A percentile compares a stretch with the other conserved stretches of the same genome.
Evolutionary conservation across 2,888 invertebrate species (phyloP).

Genomic region (Serrognathus titanus): DNA sequence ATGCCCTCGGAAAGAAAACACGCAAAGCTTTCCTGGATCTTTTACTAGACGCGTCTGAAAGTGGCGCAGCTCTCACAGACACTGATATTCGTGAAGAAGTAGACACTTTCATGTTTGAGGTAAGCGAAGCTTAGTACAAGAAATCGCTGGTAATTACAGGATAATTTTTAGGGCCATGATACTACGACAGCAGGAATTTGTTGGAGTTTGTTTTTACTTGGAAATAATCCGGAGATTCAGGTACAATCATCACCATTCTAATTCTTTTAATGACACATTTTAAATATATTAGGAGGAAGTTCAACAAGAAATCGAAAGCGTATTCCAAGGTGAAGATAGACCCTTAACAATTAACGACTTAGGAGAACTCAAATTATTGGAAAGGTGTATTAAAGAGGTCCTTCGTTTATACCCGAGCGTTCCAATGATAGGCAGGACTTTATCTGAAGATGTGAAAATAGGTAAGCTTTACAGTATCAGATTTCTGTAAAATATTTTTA

Average conservation of each 20-base stretch:
- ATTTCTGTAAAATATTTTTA: neutral
- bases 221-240: conserved; percentile 42
- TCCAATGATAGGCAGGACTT: conserved; percentile 30
- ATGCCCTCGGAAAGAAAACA: neutral
- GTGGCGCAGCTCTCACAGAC: conserved; percentile 30
- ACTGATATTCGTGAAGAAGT: conserved; percentile 45
- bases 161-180: conserved; percentile 41
- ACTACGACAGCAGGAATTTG: conserved; percentile 43
- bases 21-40: conserved; percentile 10
- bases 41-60: conserved; percentile 2
- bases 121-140: neutral
- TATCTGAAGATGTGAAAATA: conserved; percentile 30
- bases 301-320: conserved; percentile 27
- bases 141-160: neutral
- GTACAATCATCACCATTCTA: conserved; percentile 25
- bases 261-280: neutral
- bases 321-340: conserved; percentile 26
- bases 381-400: conserved; percentile 36
- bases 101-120: conserved; percentile 46
- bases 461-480: conserved; percentile 21
- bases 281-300: conserved; percentile 26
- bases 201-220: conserved; percentile 43
- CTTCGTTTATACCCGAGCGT: conserved; percentile 35
- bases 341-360: conserved; percentile 29
- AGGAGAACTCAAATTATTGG: conserved; percentile 35